Evolutionary conservation across 1,140 invertebrate species (phyloP).

Genomic region (Drosophila leontia): DNA sequence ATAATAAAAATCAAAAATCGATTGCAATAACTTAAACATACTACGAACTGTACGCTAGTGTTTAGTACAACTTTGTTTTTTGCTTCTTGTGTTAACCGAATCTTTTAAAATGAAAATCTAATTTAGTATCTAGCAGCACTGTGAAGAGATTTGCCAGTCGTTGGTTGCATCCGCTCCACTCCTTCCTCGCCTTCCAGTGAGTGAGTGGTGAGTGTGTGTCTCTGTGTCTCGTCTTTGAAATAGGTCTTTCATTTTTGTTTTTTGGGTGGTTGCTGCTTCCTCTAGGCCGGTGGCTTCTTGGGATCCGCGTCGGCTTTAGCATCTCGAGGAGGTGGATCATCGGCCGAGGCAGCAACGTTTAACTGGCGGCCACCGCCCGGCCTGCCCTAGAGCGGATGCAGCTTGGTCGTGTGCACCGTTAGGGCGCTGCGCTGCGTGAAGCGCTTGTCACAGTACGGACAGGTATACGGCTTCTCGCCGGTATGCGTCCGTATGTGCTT

Average conservation of each 20-base stretch:
- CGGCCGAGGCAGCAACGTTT: slow-evolving; percentile 39
- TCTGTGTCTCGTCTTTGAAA: slow-evolving; percentile 70
- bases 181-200: slow-evolving; percentile 22
- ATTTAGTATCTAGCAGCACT: slow-evolving; percentile 78
- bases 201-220: slow-evolving; percentile 28
- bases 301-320: slow-evolving; percentile 20
- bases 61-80: slow-evolving; percentile 59
- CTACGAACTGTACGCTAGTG: slow-evolving; percentile 59
- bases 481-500: slow-evolving; percentile 84
- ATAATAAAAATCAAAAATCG: slow-evolving; percentile 65
- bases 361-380: slow-evolving; percentile 67
- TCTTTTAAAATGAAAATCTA: slow-evolving; percentile 62
- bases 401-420: slow-evolving; percentile 82
- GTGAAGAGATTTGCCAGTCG: slow-evolving; percentile 78
- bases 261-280: slow-evolving; percentile 32
- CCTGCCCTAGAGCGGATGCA: slow-evolving; percentile 84
- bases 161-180: slow-evolving; percentile 64
- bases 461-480: slow-evolving; percentile 82
- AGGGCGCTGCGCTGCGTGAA: slow-evolving; percentile 83
- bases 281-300: slow-evolving; percentile 40
- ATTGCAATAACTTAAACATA: slow-evolving; percentile 72
- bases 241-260: slow-evolving; percentile 74
- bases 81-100: slow-evolving; percentile 36
- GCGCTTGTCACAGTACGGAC: slow-evolving; percentile 83
- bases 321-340: slow-evolving; percentile 14